Percentiles rank a stretch among this genome's conserved stretches.
Evolutionary conservation across 2,888 invertebrate genomes (phyloP).

Genomic region (Hydrotaea diabolus): DNA sequence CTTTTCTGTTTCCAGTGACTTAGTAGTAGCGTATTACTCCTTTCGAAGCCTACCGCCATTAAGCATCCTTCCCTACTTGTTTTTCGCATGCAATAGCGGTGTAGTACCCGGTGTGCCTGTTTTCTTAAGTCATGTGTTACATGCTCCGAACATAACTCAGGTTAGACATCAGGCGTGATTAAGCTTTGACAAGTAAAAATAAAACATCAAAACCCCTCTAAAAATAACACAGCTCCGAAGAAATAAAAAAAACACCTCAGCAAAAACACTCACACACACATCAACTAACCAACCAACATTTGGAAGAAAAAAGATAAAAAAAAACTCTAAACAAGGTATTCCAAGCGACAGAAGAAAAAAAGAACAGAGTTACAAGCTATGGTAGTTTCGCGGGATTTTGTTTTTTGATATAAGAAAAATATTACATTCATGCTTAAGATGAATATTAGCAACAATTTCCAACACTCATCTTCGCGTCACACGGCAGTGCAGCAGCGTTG

Average conservation of each 20-base stretch:
- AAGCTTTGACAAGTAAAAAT: conserved; percentile 67
- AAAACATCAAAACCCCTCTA: conserved; percentile 62
- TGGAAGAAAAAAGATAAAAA: conserved; percentile 27
- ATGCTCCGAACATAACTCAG: conserved; percentile 62
- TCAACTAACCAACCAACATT: conserved; percentile 31
- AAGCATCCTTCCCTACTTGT: not conserved
- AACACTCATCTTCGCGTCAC: conserved; percentile 44
- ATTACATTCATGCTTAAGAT: conserved; percentile 53
- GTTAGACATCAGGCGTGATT: conserved; percentile 68
- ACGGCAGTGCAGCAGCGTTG: conserved; percentile 24
- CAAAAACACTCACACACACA: conserved; percentile 29
- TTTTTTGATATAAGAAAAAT: conserved; percentile 34
- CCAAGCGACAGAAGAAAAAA: not conserved
- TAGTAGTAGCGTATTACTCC: no score
- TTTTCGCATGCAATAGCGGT: conserved; percentile 50
- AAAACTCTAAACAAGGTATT: not conserved
- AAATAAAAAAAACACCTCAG: conserved; percentile 5
- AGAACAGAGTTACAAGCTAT: not conserved
- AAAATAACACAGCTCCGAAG: conserved; percentile 24
- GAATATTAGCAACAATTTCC: conserved; percentile 53
- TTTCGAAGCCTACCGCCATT: no score
- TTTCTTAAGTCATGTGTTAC: conserved; percentile 63
- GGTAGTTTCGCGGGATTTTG: not conserved
- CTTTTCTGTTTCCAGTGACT: no score
- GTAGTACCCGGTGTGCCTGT: not conserved